Base-by-base conservation (phyloP, 2,888 invertebrate species). In the Oscheius onirici region DNA sequence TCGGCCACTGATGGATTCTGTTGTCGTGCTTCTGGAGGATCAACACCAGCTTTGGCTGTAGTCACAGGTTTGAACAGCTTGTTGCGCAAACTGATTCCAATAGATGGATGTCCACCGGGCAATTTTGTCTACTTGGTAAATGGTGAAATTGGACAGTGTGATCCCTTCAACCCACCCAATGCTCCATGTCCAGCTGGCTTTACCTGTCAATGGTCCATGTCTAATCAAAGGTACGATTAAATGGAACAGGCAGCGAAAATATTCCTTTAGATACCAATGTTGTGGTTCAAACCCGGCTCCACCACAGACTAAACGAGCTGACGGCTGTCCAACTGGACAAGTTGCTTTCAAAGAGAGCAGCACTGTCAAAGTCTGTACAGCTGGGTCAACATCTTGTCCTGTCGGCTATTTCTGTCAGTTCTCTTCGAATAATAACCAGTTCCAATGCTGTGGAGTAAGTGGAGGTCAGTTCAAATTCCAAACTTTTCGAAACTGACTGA, bases 121-220 rank as follows among this genome's bases (percentile, higher is more conserved):
- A 72, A 77, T 20, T 81, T 70, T 52, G 77, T 79, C 22, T 75
- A 79, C 40, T 51, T 74, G 24, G 74, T 74, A 3, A 71, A 71
- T 15, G 76, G 77, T 17, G 79, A 79, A 58, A 76, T 76, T 17
- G 77, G 73, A 10, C 74, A 75, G 52, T 81, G 81, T 69, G 78
- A 81, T 55, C 81, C 81, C n/a, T 81, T 85, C 80, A 84, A 83
- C 57, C 83, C 85, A 13, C 81, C 83, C 15, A 85, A 85, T 71
- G 82, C 83, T 20, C 84, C 84, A 15, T 85, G 85, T 71, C 82
- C 82, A 11, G 55, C 46, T 15, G 77, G 73, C n/a, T 79, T 74
- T 69, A 81, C 79, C 13, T 81, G 81, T 40, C 81, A 81, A 65
- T 81, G 81, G 81, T 79, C 78, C 2, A 72, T 69, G 10, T 69